A percentile compares a stretch with the other conserved stretches of the same genome.
phyloP scores from a whole-genome alignment of 2,797 vertebrate species.

The Tragopan temminckii region DNA sequence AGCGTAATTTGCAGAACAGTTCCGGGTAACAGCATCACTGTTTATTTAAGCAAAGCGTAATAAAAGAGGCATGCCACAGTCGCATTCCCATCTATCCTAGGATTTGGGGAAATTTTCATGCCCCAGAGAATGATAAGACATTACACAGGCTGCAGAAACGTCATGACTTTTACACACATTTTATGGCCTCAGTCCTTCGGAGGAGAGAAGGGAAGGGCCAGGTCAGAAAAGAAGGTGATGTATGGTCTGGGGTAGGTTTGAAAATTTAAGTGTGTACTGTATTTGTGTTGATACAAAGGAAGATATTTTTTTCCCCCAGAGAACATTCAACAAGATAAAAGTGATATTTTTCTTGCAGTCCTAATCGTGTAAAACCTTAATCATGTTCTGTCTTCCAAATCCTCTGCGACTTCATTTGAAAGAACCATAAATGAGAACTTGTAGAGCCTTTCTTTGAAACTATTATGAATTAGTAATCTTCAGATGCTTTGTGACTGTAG shows the following conservation, averaged over 20 bases:
- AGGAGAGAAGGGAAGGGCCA: not conserved
- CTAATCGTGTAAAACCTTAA: not conserved
- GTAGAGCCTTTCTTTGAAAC: not conserved
- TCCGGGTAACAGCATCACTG: not conserved
- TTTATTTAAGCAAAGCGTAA: not conserved
- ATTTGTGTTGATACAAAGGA: not conserved
- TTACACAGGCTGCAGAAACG: not conserved
- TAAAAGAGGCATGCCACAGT: not conserved
- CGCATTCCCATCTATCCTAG: not conserved
- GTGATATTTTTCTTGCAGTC: not conserved
- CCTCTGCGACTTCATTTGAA: not conserved
- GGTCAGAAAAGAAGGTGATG: not conserved
- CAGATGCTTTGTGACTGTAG: not conserved
- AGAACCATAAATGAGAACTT: not conserved
- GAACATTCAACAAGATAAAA: not conserved
- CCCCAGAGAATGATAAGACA: not conserved
- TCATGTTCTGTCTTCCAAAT: not conserved
- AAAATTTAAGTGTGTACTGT: not conserved
- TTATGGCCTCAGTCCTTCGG: not conserved
- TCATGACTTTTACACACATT: not conserved
- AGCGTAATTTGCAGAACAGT: not conserved
- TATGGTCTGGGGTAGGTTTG: not conserved
- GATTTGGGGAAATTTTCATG: not conserved
- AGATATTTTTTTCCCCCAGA: not conserved
- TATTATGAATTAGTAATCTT: not conserved